A percentile compares a stretch with the other conserved stretches of the same genome.
phyloP scores from a whole-genome alignment of 2,113 vertebrate species.

The Melanocharis versteri region DNA sequence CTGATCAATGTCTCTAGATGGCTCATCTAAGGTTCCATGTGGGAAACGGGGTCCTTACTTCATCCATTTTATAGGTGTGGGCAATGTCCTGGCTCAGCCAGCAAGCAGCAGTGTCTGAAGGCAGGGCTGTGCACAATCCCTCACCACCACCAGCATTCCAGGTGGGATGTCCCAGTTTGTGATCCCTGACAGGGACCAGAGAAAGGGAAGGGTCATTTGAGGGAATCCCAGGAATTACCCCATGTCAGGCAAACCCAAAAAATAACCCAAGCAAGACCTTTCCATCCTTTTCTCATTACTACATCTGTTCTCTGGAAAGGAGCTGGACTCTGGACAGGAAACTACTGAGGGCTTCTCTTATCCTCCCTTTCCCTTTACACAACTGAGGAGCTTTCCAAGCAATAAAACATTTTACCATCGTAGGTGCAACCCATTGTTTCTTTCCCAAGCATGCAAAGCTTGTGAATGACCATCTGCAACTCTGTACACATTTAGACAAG shows the following conservation, averaged over 20 bases:
- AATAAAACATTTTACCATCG: neutral
- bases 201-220: neutral
- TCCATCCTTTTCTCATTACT: neutral
- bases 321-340: neutral
- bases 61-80: neutral
- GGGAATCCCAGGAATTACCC: neutral
- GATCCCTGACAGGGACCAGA: neutral
- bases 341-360: neutral
- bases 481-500: neutral
- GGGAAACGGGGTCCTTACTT: neutral
- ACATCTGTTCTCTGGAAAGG: neutral
- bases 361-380: neutral
- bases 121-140: neutral
- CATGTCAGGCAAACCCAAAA: neutral
- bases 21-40: neutral
- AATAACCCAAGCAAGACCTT: neutral
- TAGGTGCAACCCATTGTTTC: neutral
- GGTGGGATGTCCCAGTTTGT: neutral
- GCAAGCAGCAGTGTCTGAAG: neutral
- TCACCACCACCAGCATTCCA: neutral
- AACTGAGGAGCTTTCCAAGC: neutral
- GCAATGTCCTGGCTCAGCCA: neutral
- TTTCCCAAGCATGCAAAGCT: neutral
- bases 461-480: neutral
- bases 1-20: neutral